A percentile compares a stretch with the other conserved stretches of the same genome.
Conservation (phyloP, 2,797 vertebrate genomes). For the Peromyscus attwateri region DNA sequence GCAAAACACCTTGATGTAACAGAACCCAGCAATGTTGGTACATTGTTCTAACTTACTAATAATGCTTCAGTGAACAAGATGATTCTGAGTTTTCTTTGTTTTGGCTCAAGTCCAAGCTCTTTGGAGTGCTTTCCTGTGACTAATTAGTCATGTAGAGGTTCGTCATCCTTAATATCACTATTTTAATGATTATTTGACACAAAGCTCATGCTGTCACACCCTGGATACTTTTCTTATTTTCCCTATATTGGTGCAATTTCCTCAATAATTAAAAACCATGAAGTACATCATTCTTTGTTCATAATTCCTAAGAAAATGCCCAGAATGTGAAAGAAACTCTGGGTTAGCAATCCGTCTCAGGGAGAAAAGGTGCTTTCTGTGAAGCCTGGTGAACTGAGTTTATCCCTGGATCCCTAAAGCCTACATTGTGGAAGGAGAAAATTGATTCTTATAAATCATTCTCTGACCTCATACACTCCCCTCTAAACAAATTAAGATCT, state of each 20-base stretch:
- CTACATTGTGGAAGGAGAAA: background rate
- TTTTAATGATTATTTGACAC: background rate
- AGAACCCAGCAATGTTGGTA: slow-evolving; percentile 52
- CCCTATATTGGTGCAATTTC: background rate
- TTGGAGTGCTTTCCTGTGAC: background rate
- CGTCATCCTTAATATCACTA: too few relatives aligned
- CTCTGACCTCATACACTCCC: background rate
- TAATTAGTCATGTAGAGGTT: background rate
- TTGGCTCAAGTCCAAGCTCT: background rate
- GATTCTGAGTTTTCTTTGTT: slow-evolving; percentile 5
- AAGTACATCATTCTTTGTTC: background rate
- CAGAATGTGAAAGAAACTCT: background rate
- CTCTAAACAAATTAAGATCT: background rate
- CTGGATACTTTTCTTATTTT: background rate
- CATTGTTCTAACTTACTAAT: background rate
- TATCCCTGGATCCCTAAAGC: background rate
- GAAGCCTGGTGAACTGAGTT: background rate
- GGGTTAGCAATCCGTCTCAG: background rate
- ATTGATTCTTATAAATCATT: background rate
- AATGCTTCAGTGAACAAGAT: background rate
- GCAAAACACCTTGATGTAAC: slow-evolving; percentile 78
- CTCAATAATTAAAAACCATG: background rate
- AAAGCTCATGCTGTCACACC: background rate
- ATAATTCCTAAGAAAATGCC: background rate
- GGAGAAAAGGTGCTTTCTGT: background rate